A percentile compares a stretch with the other conserved stretches of the same genome.
Evolutionary conservation across 1,140 invertebrate species (phyloP).

Genomic region (Coptotermes formosanus): DNA sequence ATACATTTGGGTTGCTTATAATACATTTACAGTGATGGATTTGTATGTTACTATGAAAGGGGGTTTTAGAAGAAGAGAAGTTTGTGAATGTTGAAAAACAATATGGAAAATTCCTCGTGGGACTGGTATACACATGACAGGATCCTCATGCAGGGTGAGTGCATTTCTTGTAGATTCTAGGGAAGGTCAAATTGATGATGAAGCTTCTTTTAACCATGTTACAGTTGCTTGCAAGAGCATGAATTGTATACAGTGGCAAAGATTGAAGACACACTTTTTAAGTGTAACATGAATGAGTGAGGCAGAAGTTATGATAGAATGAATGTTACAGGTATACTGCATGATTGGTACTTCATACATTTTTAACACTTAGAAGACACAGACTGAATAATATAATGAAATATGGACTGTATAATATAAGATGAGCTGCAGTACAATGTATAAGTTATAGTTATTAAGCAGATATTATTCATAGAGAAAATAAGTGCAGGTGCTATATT

Average conservation of each 20-base stretch:
- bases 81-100: no score
- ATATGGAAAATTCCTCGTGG: neutral
- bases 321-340: neutral
- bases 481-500: neutral
- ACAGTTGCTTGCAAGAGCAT: neutral
- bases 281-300: neutral
- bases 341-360: neutral
- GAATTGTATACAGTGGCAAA: neutral
- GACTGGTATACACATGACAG: neutral
- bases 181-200: neutral
- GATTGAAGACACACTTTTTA: neutral
- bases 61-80: no score
- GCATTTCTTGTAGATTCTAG: neutral
- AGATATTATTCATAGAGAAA: neutral
- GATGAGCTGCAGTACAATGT: neutral
- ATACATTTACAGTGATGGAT: neutral
- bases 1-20: no score
- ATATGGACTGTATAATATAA: slow-evolving; percentile 3
- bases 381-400: neutral
- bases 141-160: neutral
- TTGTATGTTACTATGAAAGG: neutral
- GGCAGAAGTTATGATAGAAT: neutral
- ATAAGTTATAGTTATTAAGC: neutral
- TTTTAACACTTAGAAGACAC: neutral
- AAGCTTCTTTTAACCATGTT: neutral